These are phyloP conservation scores for Meloidogyne hapla DNA, from an alignment of 1,140 invertebrate genomes.

Conservation along the genomic window DNA sequence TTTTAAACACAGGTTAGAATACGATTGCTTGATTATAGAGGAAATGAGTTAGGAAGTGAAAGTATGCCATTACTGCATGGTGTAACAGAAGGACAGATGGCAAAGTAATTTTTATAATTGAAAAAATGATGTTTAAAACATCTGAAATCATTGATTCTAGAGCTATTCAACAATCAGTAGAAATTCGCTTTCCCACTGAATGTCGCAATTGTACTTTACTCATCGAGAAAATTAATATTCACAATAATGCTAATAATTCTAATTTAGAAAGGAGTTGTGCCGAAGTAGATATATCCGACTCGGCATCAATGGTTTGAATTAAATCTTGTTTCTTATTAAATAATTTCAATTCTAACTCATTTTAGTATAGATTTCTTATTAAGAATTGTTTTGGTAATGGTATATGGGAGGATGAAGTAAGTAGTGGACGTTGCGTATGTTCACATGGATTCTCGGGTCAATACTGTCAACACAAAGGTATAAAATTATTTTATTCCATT, in stretches of 20 bases:
- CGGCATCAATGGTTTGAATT: slow-evolving; percentile 1
- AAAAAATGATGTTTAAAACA: no score
- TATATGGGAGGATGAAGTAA: slow-evolving; percentile 20
- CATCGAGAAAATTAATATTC: slow-evolving; percentile 78
- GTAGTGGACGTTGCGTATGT: slow-evolving; percentile 45
- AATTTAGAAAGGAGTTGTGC: slow-evolving; percentile 85
- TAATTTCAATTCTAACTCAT: no score
- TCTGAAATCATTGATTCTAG: neutral
- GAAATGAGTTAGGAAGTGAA: slow-evolving; percentile 28
- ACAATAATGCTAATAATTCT: slow-evolving; percentile 80
- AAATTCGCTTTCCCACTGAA: slow-evolving; percentile 78
- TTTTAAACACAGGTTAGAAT: slow-evolving; percentile 72
- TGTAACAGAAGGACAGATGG: slow-evolving; percentile 15
- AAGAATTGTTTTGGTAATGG: slow-evolving; percentile 36
- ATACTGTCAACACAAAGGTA: slow-evolving; percentile 56
- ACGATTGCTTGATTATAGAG: slow-evolving; percentile 72
- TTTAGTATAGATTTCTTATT: slow-evolving; percentile 1
- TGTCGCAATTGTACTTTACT: slow-evolving; percentile 86
- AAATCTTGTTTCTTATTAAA: no score
- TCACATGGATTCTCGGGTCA: slow-evolving; percentile 46
- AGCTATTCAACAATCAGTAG: slow-evolving; percentile 73
- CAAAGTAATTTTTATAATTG: no score
- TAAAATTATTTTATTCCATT: slow-evolving; percentile 8
- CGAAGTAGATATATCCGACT: slow-evolving; percentile 78
- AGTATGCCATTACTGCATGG: slow-evolving; percentile 1